phyloP scores from a whole-genome alignment of 2,797 vertebrate species.

The Valencia hispanica region DNA sequence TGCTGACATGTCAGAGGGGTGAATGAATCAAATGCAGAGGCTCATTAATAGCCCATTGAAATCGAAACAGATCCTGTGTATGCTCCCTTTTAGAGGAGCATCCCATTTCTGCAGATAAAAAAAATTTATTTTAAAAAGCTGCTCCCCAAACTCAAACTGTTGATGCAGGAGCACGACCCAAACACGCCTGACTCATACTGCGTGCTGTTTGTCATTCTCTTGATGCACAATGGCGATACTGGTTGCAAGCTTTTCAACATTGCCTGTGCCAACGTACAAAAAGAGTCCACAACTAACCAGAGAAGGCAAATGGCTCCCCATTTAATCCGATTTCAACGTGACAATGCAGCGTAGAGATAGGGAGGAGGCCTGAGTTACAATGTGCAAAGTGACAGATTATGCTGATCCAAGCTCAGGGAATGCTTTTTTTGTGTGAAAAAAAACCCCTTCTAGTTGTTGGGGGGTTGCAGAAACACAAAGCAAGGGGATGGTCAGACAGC shows the following conservation, averaged over 20 bases:
- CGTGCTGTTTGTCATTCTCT: constrained; percentile 39
- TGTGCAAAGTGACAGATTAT: constrained; percentile 79
- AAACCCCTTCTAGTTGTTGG: constrained; percentile 49
- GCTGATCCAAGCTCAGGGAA: constrained; percentile 72
- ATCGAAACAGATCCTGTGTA: constrained; percentile 64
- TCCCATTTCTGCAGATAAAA: constrained; percentile 44
- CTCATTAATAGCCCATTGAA: constrained; percentile 71
- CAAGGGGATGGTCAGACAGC: constrained; percentile 52
- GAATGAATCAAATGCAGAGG: constrained; percentile 45
- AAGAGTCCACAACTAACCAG: constrained; percentile 54
- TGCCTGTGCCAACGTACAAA: constrained; percentile 63
- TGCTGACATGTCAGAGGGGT: constrained; percentile 70
- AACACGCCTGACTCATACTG: constrained; percentile 41
- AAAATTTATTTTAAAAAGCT: constrained; percentile 7
- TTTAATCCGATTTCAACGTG: constrained; percentile 75
- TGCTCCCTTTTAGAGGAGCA: constrained; percentile 42
- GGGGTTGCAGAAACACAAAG: constrained; percentile 64
- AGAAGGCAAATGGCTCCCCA: constrained; percentile 65
- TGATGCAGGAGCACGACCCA: constrained; percentile 44
- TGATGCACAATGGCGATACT: constrained; percentile 33
- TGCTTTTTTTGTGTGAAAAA: constrained; percentile 26
- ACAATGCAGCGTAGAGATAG: constrained; percentile 69
- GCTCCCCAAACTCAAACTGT: constrained; percentile 28
- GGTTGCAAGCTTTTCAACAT: constrained; percentile 52
- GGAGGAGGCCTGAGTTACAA: constrained; percentile 72